phyloP scores from a whole-genome alignment of 2,888 invertebrate genomes.

The Caenorhabditis zanzibari region DNA sequence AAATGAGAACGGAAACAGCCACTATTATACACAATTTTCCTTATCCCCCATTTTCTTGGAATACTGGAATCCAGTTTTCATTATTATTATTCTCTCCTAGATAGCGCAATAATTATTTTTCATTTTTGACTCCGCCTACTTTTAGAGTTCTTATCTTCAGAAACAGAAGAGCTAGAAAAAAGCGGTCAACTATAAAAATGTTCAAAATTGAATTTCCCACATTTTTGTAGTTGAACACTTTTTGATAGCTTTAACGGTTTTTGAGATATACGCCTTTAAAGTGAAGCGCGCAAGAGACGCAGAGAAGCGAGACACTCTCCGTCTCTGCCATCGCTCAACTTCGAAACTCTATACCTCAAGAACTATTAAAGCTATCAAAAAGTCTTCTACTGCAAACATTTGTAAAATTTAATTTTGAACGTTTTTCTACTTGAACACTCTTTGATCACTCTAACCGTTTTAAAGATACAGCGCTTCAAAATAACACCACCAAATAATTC shows the following conservation, averaged over 20 bases:
- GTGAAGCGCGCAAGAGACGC: too few relatives aligned
- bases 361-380: not conserved
- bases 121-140: not conserved
- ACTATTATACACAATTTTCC: conserved; percentile 16
- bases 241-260: too few relatives aligned
- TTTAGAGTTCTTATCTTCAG: not conserved
- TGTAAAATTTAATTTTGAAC: not conserved
- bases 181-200: not conserved
- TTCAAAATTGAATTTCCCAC: too few relatives aligned
- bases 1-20: conserved; percentile 31
- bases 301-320: too few relatives aligned
- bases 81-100: not conserved
- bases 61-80: not conserved
- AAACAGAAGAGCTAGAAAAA: not conserved
- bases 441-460: not conserved
- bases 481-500: not conserved
- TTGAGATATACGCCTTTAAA: too few relatives aligned
- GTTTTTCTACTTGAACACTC: not conserved
- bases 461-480: not conserved
- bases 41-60: not conserved
- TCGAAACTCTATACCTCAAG: not conserved
- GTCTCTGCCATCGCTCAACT: not conserved
- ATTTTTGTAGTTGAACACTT: too few relatives aligned
- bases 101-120: too few relatives aligned
- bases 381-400: not conserved